phyloP scores from a whole-genome alignment of 2,888 invertebrate genomes.

The Parnassius orleans region DNA sequence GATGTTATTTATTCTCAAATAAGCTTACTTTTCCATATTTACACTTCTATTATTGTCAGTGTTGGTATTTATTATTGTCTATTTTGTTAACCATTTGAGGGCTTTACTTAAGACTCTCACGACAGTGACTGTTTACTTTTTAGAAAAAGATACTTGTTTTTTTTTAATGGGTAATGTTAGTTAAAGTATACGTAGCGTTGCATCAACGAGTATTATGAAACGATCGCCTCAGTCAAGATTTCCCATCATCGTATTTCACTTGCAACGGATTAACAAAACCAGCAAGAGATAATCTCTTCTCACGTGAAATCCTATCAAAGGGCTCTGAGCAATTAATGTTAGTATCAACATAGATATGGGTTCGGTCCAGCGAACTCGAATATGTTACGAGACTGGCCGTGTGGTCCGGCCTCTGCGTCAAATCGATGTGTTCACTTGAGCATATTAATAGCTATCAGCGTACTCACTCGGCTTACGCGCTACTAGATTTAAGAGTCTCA shows the following conservation, averaged over 20 bases:
- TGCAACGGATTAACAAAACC: slow-evolving; percentile 64
- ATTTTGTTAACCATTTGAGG: slow-evolving; percentile 44
- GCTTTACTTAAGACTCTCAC: slow-evolving; percentile 21
- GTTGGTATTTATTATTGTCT: slow-evolving; percentile 48
- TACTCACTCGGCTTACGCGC: slow-evolving; percentile 77
- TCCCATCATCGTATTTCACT: slow-evolving; percentile 29
- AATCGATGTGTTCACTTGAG: slow-evolving; percentile 67
- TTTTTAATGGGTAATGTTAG: not conserved
- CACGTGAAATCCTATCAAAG: slow-evolving; percentile 67
- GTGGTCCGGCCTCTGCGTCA: slow-evolving; percentile 56
- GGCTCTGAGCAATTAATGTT: slow-evolving; percentile 61
- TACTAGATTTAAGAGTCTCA: slow-evolving; percentile 67
- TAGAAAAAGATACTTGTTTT: not conserved
- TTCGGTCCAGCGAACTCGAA: slow-evolving; percentile 43
- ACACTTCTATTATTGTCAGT: slow-evolving; percentile 51
- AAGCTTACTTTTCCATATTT: slow-evolving; percentile 56
- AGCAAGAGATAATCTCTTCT: slow-evolving; percentile 68
- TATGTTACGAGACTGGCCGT: slow-evolving; percentile 34
- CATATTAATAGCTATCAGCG: slow-evolving; percentile 70
- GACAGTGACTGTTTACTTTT: slow-evolving; percentile 15
- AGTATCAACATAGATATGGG: slow-evolving; percentile 49
- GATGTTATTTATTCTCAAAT: slow-evolving; percentile 56
- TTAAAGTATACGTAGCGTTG: not conserved
- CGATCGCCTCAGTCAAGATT: slow-evolving; percentile 2
- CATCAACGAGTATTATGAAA: slow-evolving; percentile 3